Conservation (phyloP, 53 echinoderm and acorn worm genomes). For the Apostichopus leukothele region DNA sequence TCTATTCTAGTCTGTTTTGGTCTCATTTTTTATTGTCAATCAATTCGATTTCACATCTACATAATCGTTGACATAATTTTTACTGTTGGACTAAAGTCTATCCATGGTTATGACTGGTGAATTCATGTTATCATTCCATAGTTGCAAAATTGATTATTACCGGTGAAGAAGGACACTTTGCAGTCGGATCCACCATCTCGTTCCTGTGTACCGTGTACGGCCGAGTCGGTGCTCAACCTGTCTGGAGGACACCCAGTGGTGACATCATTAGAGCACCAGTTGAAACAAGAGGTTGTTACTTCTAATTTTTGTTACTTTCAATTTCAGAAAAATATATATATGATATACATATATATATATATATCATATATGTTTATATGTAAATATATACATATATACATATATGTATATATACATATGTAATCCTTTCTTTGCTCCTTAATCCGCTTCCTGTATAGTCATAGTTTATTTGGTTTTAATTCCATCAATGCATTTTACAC, state of each 20-base stretch:
- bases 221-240: conserved; percentile 23
- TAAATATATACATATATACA: not conserved
- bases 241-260: conserved; percentile 63
- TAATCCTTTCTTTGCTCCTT: too few relatives aligned
- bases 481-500: too few relatives aligned
- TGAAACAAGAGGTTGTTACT: conserved; percentile 45
- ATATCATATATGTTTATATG: not conserved
- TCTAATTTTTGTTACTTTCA: not conserved
- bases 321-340: not conserved
- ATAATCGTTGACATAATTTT: too few relatives aligned
- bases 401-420: not conserved
- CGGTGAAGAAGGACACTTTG: conserved; percentile 42
- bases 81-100: too few relatives aligned
- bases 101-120: too few relatives aligned
- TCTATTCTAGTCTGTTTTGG: too few relatives aligned
- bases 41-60: too few relatives aligned
- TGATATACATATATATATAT: not conserved
- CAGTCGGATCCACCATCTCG: conserved; percentile 56
- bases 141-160: conserved; percentile 57
- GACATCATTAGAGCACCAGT: conserved; percentile 48
- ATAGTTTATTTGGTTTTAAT: too few relatives aligned
- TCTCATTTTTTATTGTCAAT: too few relatives aligned
- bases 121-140: conserved; percentile 10
- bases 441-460: too few relatives aligned
- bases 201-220: conserved; percentile 65